These are phyloP conservation scores for Styela plicata DNA, from an alignment of 23 tunicate genomes.

Conservation along the genomic window DNA sequence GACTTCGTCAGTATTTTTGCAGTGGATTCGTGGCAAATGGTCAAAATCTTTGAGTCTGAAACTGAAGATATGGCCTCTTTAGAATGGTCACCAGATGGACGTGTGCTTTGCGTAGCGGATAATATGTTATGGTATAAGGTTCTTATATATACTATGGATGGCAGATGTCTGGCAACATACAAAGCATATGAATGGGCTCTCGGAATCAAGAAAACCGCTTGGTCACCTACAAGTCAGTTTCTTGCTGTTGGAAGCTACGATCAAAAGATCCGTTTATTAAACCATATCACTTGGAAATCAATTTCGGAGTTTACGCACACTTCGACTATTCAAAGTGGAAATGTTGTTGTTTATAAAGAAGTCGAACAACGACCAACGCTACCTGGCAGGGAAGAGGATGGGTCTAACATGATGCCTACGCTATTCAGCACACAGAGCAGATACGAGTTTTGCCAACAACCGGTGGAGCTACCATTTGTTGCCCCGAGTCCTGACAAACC, in stretches of 20 bases:
- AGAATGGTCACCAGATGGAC: conserved; percentile 92
- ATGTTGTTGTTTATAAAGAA: conserved; percentile 72
- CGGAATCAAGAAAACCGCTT: conserved; percentile 64
- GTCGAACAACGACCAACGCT: conserved; percentile 35
- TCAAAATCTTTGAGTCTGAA: conserved; percentile 82
- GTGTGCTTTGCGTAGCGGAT: conserved; percentile 86
- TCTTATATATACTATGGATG: conserved; percentile 85
- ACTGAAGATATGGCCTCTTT: conserved; percentile 80
- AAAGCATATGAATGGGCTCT: conserved; percentile 95
- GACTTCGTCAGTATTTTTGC: conserved; percentile 78
- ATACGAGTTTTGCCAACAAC: conserved; percentile 55
- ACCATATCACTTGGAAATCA: conserved; percentile 90
- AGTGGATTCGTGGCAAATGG: conserved; percentile 86
- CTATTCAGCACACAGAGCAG: conserved; percentile 90
- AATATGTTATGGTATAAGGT: conserved; percentile 92
- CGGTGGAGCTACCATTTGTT: conserved; percentile 49
- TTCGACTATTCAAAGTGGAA: conserved; percentile 26
- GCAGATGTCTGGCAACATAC: conserved; percentile 68
- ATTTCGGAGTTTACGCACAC: conserved; percentile 71
- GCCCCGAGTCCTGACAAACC: conserved; percentile 81
- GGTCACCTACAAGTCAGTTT: conserved; percentile 97
- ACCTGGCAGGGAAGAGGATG: conserved; percentile 5
- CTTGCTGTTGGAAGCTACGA: conserved; percentile 92
- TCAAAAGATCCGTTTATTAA: conserved; percentile 71
- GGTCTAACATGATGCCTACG: conserved; percentile 11